Base-by-base conservation (phyloP, 2,113 vertebrate genomes). In the Amazona guildingii region DNA sequence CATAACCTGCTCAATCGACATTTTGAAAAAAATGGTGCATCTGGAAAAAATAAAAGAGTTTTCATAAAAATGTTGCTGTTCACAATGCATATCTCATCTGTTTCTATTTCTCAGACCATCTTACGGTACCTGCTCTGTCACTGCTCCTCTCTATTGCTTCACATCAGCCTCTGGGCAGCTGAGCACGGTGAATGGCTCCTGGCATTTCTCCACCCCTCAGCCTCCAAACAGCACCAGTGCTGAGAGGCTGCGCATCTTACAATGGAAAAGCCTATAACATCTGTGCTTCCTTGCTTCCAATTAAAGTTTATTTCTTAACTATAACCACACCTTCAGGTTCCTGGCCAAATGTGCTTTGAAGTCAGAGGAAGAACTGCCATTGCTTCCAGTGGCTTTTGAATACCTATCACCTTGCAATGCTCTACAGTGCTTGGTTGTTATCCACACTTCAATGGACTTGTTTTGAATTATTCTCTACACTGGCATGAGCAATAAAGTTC, bases 401-500 rank as follows among this genome's bases (percentile, higher is more conserved):
- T 17, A 17, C 3, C 54, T 44, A 7, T 48, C 25, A 35, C 23
- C 16, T 44, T 39, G 15, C 17, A 80, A 11, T 10, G 13, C 3
- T 64, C 91, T 59, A 21, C 9, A 28, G 15, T 3, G 13, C 6
- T 80, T 54, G 63, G 11, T 55, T 67, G 11, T 16, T 85, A 14
- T 39, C 16, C 13, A 6, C 7, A 21, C 31, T 67, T 49, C 46
- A 11, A 2, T 27, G 35, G 31, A 24, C 51, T 67, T 77, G 5
- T 19, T 91, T 62, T 28, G 23, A 39, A 24, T 10, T 48, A 7
- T 24, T 90, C 21, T 80, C 61, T 55, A 63, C 21, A n/a, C 2
- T 11, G 70, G 29, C 7, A 44, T 0, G 1, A 87, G 18, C 4
- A 70, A 48, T 48, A 84, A 74, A 0, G 1, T 29, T 74, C 41